Conservation (phyloP, 2,888 invertebrate genomes). For the Lumbricus terrestris region DNA sequence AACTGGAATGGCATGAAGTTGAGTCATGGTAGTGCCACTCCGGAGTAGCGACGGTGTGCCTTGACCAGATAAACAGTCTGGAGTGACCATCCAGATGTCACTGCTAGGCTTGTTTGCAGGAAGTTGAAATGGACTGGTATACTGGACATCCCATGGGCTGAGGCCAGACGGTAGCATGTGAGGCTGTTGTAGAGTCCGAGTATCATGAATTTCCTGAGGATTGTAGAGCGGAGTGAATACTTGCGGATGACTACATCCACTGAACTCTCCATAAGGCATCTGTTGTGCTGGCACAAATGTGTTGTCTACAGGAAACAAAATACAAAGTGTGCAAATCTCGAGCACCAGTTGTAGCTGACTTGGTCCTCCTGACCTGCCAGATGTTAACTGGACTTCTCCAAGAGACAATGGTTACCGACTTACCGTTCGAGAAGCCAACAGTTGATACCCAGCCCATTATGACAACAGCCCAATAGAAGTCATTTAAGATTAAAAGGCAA, state of each 20-base stretch:
- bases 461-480: background rate
- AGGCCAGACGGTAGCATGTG: background rate
- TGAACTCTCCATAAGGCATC: background rate
- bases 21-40: background rate
- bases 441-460: background rate
- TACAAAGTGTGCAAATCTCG: background rate
- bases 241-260: background rate
- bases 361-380: background rate
- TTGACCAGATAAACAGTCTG: background rate
- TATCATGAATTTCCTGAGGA: background rate
- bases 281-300: background rate
- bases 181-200: background rate
- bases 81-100: background rate
- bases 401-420: background rate
- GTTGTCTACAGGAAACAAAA: background rate
- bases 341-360: background rate
- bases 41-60: background rate
- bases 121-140: background rate
- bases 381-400: background rate
- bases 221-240: background rate
- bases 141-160: background rate
- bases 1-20: background rate
- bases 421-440: no score
- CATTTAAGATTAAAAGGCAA: background rate
- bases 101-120: background rate